Conservation (phyloP, 2,888 invertebrate species). For the Idaea aversata region DNA sequence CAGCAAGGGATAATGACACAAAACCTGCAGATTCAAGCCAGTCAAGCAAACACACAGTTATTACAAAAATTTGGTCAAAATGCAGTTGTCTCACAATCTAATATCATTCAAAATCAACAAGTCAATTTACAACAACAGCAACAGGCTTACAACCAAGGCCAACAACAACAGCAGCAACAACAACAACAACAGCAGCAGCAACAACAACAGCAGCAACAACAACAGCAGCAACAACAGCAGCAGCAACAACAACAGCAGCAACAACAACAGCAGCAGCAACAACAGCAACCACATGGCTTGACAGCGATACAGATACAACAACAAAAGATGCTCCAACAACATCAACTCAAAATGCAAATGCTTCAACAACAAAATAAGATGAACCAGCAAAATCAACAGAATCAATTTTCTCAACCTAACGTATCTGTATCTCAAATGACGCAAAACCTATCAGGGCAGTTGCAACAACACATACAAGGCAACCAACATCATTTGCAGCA, state of each 20-base stretch:
- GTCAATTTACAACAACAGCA: slow-evolving; percentile 64
- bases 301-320: slow-evolving; percentile 75
- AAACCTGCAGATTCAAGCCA: slow-evolving; percentile 66
- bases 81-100: slow-evolving; percentile 58
- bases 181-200: slow-evolving; percentile 45
- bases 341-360: slow-evolving; percentile 79
- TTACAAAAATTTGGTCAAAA: slow-evolving; percentile 70
- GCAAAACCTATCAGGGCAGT: slow-evolving; percentile 63
- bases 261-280: slow-evolving; percentile 74
- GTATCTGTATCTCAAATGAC: slow-evolving; percentile 67
- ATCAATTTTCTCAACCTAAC: slow-evolving; percentile 66
- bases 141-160: slow-evolving; percentile 44
- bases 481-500: slow-evolving; percentile 71
- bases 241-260: slow-evolving; percentile 78
- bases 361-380: slow-evolving; percentile 61
- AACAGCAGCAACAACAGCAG: slow-evolving; percentile 40
- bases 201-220: slow-evolving; percentile 29
- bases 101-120: slow-evolving; percentile 60
- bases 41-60: slow-evolving; percentile 60
- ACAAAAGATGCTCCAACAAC: slow-evolving; percentile 80
- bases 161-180: slow-evolving; percentile 41
- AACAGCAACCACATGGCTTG: slow-evolving; percentile 67
- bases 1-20: slow-evolving; percentile 71
- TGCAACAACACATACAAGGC: slow-evolving; percentile 67
- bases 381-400: slow-evolving; percentile 34